Percentiles rank a stretch among this genome's conserved stretches.
Conservation (phyloP, 2,113 vertebrate genomes). For the Meleagris gallopavo region DNA sequence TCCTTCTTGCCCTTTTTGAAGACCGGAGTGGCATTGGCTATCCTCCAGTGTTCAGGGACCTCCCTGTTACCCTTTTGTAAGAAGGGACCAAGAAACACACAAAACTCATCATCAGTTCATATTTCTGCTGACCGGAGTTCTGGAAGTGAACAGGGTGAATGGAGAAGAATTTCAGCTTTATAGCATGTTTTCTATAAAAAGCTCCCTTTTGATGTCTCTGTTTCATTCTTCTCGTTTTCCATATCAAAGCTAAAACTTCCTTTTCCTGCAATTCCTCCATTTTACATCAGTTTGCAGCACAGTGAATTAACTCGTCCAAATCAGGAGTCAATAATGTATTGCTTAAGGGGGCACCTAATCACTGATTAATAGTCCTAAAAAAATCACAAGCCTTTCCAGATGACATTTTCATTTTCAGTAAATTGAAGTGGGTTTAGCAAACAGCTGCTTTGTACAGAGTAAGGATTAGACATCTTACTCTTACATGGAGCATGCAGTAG, state of each 20-base stretch:
- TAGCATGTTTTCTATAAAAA: slow-evolving; percentile 37
- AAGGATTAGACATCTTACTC: slow-evolving; percentile 28
- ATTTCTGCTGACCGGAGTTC: background rate
- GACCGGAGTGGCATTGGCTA: no score
- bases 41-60: no score
- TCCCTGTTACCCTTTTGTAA: no score
- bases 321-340: background rate
- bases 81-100: background rate
- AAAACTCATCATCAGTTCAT: fast-evolving
- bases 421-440: slow-evolving; percentile 49
- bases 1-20: no score
- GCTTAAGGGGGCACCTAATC: slow-evolving; percentile 59
- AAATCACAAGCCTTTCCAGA: slow-evolving; percentile 63
- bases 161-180: background rate
- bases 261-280: slow-evolving; percentile 7
- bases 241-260: slow-evolving; percentile 52
- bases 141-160: background rate
- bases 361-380: slow-evolving; percentile 60
- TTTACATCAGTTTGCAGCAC: slow-evolving; percentile 38
- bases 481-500: slow-evolving; percentile 34
- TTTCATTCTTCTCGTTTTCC: slow-evolving; percentile 56
- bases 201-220: slow-evolving; percentile 46
- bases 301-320: slow-evolving; percentile 61
- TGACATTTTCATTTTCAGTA: slow-evolving; percentile 58
- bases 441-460: slow-evolving; percentile 31